Evolutionary conservation across 2,888 invertebrate species (phyloP).

Genomic region (Lycia hirtaria): DNA sequence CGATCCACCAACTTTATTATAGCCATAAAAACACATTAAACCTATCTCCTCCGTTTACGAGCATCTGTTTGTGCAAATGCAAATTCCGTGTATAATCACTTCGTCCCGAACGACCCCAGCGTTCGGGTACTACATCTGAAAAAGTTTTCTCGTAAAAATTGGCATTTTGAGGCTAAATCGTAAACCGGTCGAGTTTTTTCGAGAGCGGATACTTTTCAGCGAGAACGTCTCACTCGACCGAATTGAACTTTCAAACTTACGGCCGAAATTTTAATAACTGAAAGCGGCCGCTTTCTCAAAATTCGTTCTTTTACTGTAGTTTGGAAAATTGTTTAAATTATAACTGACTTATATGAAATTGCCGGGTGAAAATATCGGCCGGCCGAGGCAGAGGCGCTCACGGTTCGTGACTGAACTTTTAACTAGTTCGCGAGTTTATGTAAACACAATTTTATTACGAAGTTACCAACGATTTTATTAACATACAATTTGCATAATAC

Average conservation of each 20-base stretch:
- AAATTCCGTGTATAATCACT: constrained; percentile 67
- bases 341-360: constrained; percentile 47
- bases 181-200: constrained; percentile 63
- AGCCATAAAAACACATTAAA: constrained; percentile 50
- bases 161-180: constrained; percentile 63
- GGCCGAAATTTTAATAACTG: constrained; percentile 69
- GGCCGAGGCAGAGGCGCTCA: constrained; percentile 26
- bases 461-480: constrained; percentile 7
- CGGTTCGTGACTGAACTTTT: constrained; percentile 41
- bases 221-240: constrained; percentile 58
- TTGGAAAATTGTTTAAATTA: constrained; percentile 55
- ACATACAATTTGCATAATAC: not conserved
- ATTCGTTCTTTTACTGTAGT: constrained; percentile 55
- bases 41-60: constrained; percentile 52
- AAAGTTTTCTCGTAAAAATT: constrained; percentile 75
- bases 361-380: constrained; percentile 45
- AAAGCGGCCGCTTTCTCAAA: constrained; percentile 50
- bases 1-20: constrained; percentile 49
- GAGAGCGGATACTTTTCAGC: constrained; percentile 59
- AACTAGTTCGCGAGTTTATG: constrained; percentile 30
- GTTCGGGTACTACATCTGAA: constrained; percentile 62
- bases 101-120: constrained; percentile 50
- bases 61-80: constrained; percentile 62
- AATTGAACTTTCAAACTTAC: constrained; percentile 65
- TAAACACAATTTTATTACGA: constrained; percentile 32